Percentiles rank a stretch among this genome's conserved stretches.
Evolutionary conservation across 2,113 vertebrate genomes (phyloP).

Genomic region (Brienomyrus brachyistius): DNA sequence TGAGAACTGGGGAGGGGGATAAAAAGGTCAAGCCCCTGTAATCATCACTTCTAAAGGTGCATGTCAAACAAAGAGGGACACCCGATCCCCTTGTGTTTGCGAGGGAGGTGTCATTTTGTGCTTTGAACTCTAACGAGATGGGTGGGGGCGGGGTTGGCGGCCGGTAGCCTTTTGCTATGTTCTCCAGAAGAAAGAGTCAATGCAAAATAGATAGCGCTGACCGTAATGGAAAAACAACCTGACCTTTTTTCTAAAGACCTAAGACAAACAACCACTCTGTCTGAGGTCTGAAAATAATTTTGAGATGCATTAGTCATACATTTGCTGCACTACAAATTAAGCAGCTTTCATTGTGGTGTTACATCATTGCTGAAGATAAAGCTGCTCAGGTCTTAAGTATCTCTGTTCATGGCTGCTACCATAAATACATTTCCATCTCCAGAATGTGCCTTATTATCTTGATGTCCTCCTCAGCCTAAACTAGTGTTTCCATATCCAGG

Average conservation of each 20-base stretch:
- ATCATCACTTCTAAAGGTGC: slow-evolving; percentile 8
- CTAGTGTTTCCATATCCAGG: neutral
- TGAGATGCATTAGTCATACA: neutral
- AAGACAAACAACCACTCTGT: neutral
- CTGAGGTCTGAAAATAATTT: neutral
- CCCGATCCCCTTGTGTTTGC: slow-evolving; percentile 4
- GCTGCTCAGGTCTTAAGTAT: neutral
- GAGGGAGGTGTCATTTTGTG: neutral
- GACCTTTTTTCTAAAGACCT: neutral
- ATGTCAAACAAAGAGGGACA: slow-evolving; percentile 4
- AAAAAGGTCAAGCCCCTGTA: slow-evolving; percentile 3
- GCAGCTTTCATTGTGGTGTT: neutral
- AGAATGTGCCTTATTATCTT: neutral
- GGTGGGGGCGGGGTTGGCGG: neutral
- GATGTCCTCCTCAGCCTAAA: neutral
- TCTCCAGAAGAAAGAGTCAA: neutral
- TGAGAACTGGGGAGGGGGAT: neutral
- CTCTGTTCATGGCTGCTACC: neutral
- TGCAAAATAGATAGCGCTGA: neutral
- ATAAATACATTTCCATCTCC: neutral
- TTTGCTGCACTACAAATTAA: neutral
- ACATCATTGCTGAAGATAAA: neutral
- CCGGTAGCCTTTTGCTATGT: neutral
- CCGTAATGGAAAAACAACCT: neutral
- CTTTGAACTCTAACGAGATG: neutral